Conservation (phyloP, 2,797 vertebrate genomes). For the Acanthurus tractus region DNA sequence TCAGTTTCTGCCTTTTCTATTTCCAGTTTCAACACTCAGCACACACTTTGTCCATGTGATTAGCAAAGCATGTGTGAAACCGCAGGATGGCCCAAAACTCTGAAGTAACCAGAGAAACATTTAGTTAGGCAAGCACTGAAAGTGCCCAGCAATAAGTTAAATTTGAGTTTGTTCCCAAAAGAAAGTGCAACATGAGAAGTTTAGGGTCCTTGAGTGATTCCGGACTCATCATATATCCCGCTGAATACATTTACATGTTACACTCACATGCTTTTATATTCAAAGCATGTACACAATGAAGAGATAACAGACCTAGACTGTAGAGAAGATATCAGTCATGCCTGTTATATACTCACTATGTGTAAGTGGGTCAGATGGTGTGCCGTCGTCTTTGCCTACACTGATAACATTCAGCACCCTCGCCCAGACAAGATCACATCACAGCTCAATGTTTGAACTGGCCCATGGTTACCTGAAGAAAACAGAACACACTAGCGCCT, state of each 20-base stretch:
- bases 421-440: not conserved
- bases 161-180: not conserved
- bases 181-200: not conserved
- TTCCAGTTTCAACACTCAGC: slow-evolving; percentile 35
- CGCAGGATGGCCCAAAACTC: not conserved
- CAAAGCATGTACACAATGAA: not conserved
- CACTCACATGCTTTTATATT: not conserved
- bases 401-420: slow-evolving; percentile 26
- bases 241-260: not conserved
- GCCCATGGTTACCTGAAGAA: not conserved
- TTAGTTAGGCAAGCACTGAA: not conserved
- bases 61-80: not conserved
- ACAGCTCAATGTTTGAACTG: not conserved
- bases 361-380: slow-evolving; percentile 8
- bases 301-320: not conserved
- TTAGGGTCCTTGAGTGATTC: not conserved
- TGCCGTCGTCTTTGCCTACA: not conserved
- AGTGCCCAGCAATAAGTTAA: not conserved
- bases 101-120: slow-evolving; percentile 1
- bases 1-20: slow-evolving; percentile 15
- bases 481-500: not conserved
- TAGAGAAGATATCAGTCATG: not conserved
- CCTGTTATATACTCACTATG: not conserved
- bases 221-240: not conserved
- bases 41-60: not conserved